phyloP scores from a whole-genome alignment of 2,888 invertebrate species.

The Hedychridium roseum region DNA sequence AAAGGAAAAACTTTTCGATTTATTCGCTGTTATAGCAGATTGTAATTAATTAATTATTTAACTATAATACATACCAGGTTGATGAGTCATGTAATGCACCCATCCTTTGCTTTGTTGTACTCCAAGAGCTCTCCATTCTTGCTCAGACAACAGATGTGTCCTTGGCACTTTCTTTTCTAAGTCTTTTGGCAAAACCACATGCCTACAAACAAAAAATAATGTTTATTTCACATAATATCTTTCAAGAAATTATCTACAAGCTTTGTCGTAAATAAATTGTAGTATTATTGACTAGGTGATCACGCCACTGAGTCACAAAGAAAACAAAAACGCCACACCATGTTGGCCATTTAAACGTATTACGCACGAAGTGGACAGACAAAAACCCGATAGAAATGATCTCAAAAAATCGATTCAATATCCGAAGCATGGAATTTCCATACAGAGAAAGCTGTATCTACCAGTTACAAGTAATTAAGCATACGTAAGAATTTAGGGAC shows the following conservation, averaged over 20 bases:
- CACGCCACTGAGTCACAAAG: constrained; percentile 5
- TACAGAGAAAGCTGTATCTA: too few species aligned
- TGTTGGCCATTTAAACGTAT: constrained; percentile 27
- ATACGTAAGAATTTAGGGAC: too few species aligned
- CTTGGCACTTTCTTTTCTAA: constrained; percentile 90
- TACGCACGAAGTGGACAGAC: constrained; percentile 3
- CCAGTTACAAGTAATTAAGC: too few species aligned
- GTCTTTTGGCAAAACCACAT: constrained; percentile 93
- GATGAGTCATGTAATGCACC: constrained; percentile 97
- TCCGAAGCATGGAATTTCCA: too few species aligned
- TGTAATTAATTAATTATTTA: not conserved
- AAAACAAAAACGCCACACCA: constrained; percentile 24
- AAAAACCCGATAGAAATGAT: too few species aligned
- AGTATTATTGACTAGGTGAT: not conserved
- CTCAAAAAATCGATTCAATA: too few species aligned
- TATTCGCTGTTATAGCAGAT: not conserved
- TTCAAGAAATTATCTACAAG: not conserved
- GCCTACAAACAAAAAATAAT: constrained; percentile 68
- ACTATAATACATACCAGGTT: constrained; percentile 74
- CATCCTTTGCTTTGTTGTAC: constrained; percentile 97
- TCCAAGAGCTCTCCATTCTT: constrained; percentile 93
- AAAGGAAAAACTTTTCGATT: not conserved
- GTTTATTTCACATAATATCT: not conserved
- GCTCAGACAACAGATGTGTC: constrained; percentile 91
- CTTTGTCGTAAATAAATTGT: not conserved